A percentile compares a stretch with the other conserved stretches of the same genome.
Evolutionary conservation across 2,797 vertebrate species (phyloP).

Genomic region (Odontamblyopus rebecca): DNA sequence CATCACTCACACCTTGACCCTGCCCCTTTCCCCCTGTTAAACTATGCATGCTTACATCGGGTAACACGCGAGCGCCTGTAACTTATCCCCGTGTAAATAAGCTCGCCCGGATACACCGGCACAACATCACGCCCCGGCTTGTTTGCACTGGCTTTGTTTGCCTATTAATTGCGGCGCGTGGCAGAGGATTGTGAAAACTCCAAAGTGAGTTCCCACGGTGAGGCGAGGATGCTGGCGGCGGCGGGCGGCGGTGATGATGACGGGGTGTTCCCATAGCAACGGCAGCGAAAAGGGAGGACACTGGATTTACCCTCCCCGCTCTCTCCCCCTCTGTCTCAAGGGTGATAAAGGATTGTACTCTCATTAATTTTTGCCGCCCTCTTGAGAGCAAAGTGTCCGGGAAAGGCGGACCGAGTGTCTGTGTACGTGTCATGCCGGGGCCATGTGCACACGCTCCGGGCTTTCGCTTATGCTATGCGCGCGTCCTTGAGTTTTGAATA

Average conservation of each 20-base stretch:
- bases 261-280: constrained; percentile 77
- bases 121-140: constrained; percentile 22
- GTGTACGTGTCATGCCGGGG: constrained; percentile 17
- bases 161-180: constrained; percentile 50
- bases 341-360: constrained; percentile 77
- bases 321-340: constrained; percentile 64
- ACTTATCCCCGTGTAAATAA: constrained; percentile 29
- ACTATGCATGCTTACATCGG: constrained; percentile 11
- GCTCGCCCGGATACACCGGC: constrained; percentile 18
- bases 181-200: constrained; percentile 63
- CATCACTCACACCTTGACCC: constrained; percentile 67
- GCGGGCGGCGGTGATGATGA: constrained; percentile 25
- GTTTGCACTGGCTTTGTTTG: constrained; percentile 27
- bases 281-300: constrained; percentile 72
- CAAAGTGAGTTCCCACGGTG: constrained; percentile 76
- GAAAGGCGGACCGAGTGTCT: constrained; percentile 51
- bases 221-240: constrained; percentile 61
- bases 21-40: constrained; percentile 22
- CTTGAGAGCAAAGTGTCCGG: constrained; percentile 72
- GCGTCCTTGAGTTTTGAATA: constrained; percentile 66
- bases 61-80: constrained; percentile 31
- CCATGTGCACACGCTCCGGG: constrained; percentile 42
- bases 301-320: constrained; percentile 64
- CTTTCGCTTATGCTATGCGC: constrained; percentile 67
- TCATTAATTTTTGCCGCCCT: constrained; percentile 76